These are phyloP conservation scores for Trogon melanurus DNA, from an alignment of 2,113 vertebrate genomes.

Conservation along the genomic window DNA sequence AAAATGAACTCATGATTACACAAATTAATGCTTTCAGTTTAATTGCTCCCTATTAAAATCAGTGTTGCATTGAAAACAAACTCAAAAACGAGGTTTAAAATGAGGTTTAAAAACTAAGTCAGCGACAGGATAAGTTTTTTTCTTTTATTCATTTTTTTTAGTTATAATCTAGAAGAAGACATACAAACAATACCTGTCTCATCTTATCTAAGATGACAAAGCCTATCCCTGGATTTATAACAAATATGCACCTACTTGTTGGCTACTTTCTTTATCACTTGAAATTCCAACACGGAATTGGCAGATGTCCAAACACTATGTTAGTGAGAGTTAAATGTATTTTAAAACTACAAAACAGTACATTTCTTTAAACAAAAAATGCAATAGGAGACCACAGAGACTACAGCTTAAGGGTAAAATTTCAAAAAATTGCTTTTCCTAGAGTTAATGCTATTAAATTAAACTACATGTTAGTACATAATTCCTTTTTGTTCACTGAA, in stretches of 20 bases:
- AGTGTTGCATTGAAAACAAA: neutral
- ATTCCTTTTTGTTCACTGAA: conserved; percentile 52
- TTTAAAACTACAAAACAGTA: conserved; percentile 49
- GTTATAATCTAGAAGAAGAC: conserved; percentile 30
- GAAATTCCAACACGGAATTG: conserved; percentile 68
- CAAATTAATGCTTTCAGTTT: neutral
- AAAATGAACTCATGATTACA: neutral
- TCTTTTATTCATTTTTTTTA: neutral
- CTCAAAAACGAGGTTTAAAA: neutral
- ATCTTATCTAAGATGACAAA: conserved; percentile 68
- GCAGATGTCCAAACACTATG: conserved; percentile 58
- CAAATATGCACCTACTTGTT: conserved; percentile 68
- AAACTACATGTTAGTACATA: conserved; percentile 48
- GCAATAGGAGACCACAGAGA: conserved; percentile 27
- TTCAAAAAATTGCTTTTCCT: conserved; percentile 30
- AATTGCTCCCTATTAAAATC: neutral
- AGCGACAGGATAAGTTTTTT: neutral
- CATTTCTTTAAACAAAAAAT: conserved; percentile 27
- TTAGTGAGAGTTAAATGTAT: conserved; percentile 52
- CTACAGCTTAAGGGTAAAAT: conserved; percentile 46
- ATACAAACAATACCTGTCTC: conserved; percentile 48
- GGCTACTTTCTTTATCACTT: conserved; percentile 65
- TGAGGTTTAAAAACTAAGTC: neutral
- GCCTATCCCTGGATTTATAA: conserved; percentile 65
- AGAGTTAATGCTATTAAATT: conserved; percentile 30